Evolutionary conservation across 1,140 invertebrate species (phyloP), one percentile per base, ranked within the genome.

Genomic region (Bombus polaris): DNA sequence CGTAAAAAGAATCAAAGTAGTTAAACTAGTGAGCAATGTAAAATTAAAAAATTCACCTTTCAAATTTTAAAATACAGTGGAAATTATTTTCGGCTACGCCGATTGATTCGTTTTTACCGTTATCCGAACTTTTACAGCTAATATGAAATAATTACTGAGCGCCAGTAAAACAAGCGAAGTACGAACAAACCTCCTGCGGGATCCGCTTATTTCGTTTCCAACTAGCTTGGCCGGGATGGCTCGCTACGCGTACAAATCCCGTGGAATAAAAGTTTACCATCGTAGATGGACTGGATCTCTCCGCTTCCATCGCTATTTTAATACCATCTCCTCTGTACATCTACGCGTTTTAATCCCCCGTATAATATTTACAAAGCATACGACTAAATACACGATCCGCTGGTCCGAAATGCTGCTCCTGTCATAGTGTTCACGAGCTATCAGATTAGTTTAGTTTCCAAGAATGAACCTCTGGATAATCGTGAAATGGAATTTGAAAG

Each of bases 61-160:
- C 3, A 5, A 77, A 9, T 9, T 42, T 13, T 9, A 1, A 28
- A 39, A 9, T 37, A 53, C 5, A 28, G 28, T 37, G 8, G 22
- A 53, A 66, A 22, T n/a, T n/a, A 35, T 32, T 10, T 25, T 1
- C 25, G 1, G 3, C 6, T 13, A 25, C 37, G 6, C 10, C 68
- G 37, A 42, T 71, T 47, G 28, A 57, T 57, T 59, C 47, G n/a
- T 12, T 53, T 18, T 22, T 22, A 28, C 25, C 15, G 53, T 47
- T 32, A 42, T 78, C 32, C 65, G 37, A 85, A 84, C 53, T 83
- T 87, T 86, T 71, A 70, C 65, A 66, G 83, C 87, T 94, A 94
- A 94, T 93, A 91, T 86, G 84, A 92, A 93, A 91, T 94, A 94
- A 94, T 94, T 94, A 94, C 91, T 75, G 74, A 62, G 79, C 90